Percentiles rank a stretch among this genome's conserved stretches.
Conservation (phyloP, 2,797 vertebrate species). For the Pipistrellus kuhlii region DNA sequence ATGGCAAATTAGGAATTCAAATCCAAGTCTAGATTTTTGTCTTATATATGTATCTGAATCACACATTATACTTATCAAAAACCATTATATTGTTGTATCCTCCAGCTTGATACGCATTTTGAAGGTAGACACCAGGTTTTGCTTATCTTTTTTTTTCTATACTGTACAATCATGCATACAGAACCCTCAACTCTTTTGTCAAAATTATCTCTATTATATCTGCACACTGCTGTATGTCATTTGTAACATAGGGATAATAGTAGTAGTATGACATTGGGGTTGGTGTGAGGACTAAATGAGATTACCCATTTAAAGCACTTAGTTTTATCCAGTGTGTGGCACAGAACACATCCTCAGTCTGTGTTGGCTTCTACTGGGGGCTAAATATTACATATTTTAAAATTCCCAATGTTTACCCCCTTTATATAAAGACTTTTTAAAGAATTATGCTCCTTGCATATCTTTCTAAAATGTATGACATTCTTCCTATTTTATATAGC, state of each 20-base stretch:
- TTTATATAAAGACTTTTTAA: not conserved
- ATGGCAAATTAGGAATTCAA: not conserved
- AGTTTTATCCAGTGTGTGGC: not conserved
- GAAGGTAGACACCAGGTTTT: not conserved
- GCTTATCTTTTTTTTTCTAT: not conserved
- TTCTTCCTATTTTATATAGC: not conserved
- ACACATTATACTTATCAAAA: not conserved
- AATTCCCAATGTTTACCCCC: not conserved
- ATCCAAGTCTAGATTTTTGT: not conserved
- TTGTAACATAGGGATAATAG: not conserved
- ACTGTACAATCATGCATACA: not conserved
- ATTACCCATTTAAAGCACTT: slow-evolving; percentile 56
- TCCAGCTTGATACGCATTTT: not conserved
- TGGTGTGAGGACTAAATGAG: not conserved
- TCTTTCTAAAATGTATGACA: slow-evolving; percentile 36
- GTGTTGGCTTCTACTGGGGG: not conserved
- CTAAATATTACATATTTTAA: slow-evolving; percentile 1
- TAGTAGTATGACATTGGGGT: not conserved
- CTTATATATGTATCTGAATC: not conserved
- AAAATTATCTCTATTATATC: not conserved
- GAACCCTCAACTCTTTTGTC: not conserved
- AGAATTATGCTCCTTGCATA: slow-evolving; percentile 10
- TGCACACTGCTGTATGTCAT: not conserved
- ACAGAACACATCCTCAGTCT: not conserved
- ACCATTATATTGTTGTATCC: not conserved